Evolutionary conservation across 2,113 vertebrate species (phyloP), one percentile per base, ranked within the genome.

Genomic region (Xiphophorus couchianus): DNA sequence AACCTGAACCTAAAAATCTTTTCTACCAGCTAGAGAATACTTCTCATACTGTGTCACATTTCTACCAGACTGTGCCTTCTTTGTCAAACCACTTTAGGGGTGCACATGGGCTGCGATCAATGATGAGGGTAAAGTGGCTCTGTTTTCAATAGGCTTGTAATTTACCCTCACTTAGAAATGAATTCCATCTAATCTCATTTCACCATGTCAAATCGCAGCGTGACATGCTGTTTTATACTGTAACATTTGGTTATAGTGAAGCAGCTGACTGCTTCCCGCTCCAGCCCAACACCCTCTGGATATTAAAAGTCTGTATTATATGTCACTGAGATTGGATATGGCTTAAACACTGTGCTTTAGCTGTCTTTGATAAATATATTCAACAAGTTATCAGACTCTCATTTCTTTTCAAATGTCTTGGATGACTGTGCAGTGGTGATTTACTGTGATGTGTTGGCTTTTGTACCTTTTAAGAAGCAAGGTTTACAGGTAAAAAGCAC

Each of bases 131-230:
- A 70, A 28, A 58, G 31, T 62, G 17, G 37, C 42, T 35, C 33
- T 69, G 71, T 44, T 84, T 72, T 85, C 90, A 92, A 92, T 86
- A 92, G 88, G 93, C 90, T 92, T 91, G 92, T 94, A 93, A 95
- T 95, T 94, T 93, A 87, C 90, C 88, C 91, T 91, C 94, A 94
- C 94, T 94, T 94, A 94, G 93, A 94, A 94, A 94, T 91, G 90
- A 94, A 93, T 94, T 95, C 89, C 92, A 91, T 94, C 92, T 95
- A 94, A 95, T 95, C 93, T 95, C 91, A 94, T 94, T 94, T 89
- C 93, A 89, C 91, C 93, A 91, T 95, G 94, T 95, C 94, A 94
- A 94, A 94, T 93, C 92, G 90, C 84, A 83, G 81, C 77, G 85
- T 87, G 88, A 93, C 93, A 94, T 84, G 91, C 91, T 94, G 94